A percentile compares a stretch with the other conserved stretches of the same genome.
Evolutionary conservation across 64 coral and sea anemone genomes (phyloP).

Genomic region (Pachyseris speciosa): DNA sequence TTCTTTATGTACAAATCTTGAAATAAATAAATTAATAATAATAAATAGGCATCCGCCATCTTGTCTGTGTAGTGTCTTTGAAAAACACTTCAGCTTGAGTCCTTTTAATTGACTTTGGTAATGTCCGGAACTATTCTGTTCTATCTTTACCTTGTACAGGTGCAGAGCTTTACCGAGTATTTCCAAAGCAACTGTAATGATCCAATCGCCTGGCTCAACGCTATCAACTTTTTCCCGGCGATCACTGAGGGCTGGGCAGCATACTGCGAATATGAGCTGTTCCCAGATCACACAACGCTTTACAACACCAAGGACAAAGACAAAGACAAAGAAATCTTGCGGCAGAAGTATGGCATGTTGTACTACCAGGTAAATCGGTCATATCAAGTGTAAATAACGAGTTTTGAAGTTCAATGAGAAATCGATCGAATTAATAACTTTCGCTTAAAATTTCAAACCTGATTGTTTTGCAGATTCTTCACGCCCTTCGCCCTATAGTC

Average conservation of each 20-base stretch:
- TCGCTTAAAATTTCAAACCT: too few species aligned
- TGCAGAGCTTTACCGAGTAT: conserved; percentile 77
- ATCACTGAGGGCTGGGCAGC: conserved; percentile 81
- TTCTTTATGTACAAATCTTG: too few species aligned
- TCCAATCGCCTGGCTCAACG: conserved; percentile 27
- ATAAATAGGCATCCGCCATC: too few species aligned
- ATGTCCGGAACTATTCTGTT: neutral
- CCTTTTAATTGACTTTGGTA: too few species aligned
- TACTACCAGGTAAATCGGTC: conserved; percentile 57
- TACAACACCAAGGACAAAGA: conserved; percentile 4
- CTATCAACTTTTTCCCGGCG: conserved; percentile 14
- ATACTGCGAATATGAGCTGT: conserved; percentile 43
- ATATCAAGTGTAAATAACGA: too few species aligned
- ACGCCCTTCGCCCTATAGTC: conserved; percentile 50
- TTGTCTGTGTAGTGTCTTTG: too few species aligned
- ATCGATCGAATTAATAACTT: too few species aligned
- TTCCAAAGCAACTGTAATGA: conserved; percentile 59
- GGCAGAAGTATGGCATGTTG: conserved; percentile 73
- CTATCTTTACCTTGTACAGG: neutral
- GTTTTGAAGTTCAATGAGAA: too few species aligned
- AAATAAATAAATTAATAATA: too few species aligned
- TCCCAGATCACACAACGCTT: conserved; percentile 50
- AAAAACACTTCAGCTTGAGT: too few species aligned
- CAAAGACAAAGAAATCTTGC: neutral
- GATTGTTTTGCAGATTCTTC: conserved; percentile 50